Evolutionary conservation across 2,888 invertebrate species (phyloP).

Genomic region (Catocala sponsa): DNA sequence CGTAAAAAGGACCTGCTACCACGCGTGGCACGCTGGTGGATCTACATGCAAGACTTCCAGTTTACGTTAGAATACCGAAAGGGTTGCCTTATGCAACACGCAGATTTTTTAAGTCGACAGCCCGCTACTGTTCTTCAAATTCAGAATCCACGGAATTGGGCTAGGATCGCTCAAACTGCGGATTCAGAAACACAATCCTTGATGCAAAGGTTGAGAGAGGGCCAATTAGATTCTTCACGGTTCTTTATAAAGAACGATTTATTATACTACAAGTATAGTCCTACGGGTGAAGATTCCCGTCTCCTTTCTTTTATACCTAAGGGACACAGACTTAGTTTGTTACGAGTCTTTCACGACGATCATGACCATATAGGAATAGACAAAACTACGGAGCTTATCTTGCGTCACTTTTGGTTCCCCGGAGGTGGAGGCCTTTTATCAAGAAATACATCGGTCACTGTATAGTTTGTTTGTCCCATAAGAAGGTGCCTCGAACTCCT

Average conservation of each 20-base stretch:
- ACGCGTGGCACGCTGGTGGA: slow-evolving; percentile 40
- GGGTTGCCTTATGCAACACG: slow-evolving; percentile 40
- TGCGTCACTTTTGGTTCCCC: slow-evolving; percentile 49
- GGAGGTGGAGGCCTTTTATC: slow-evolving; percentile 24
- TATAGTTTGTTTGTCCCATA: slow-evolving; percentile 30
- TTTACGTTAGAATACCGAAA: slow-evolving; percentile 46
- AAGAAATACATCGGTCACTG: slow-evolving; percentile 39
- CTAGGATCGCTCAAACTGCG: slow-evolving; percentile 25
- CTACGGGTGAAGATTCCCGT: slow-evolving; percentile 34
- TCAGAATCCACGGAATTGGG: slow-evolving; percentile 33
- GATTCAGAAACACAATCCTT: slow-evolving; percentile 7
- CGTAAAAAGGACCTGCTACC: neutral
- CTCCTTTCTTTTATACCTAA: slow-evolving; percentile 48
- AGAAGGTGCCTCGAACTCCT: slow-evolving; percentile 22
- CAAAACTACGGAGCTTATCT: slow-evolving; percentile 32
- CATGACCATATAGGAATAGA: slow-evolving; percentile 38
- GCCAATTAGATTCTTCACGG: slow-evolving; percentile 5
- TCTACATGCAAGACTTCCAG: slow-evolving; percentile 47
- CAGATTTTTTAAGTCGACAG: slow-evolving; percentile 44
- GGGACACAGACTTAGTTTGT: slow-evolving; percentile 46
- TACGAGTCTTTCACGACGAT: slow-evolving; percentile 49
- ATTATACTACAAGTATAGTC: slow-evolving; percentile 21
- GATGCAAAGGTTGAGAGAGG: slow-evolving; percentile 4
- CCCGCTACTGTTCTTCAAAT: slow-evolving; percentile 22
- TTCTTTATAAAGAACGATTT: slow-evolving; percentile 17